A percentile compares a stretch with the other conserved stretches of the same genome.
phyloP scores from a whole-genome alignment of 2,797 vertebrate species.

The Rhinoraja longicauda region DNA sequence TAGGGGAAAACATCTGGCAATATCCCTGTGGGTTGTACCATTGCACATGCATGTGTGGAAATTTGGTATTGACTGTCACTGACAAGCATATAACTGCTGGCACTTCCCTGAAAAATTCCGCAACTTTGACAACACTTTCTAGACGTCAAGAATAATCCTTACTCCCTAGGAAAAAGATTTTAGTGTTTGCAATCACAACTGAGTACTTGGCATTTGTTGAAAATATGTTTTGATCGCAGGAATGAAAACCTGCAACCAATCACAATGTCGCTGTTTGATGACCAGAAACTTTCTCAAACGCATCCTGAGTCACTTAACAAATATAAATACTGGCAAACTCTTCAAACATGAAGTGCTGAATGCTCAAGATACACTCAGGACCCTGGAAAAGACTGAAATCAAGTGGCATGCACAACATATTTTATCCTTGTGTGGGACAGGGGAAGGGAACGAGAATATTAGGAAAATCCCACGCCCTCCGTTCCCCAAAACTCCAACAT shows the following conservation, averaged over 20 bases:
- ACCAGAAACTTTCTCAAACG: neutral
- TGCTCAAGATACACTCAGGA: neutral
- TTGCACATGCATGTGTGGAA: no score
- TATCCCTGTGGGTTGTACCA: no score
- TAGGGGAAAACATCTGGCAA: no score
- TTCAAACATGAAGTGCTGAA: neutral
- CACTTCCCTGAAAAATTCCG: neutral
- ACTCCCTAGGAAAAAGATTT: neutral
- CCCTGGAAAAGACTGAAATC: neutral
- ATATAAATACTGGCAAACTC: neutral
- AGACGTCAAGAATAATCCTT: neutral
- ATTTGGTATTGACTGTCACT: no score
- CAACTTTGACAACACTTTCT: neutral
- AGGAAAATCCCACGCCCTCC: no score
- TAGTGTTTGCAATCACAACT: neutral
- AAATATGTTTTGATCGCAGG: neutral
- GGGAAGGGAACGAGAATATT: no score
- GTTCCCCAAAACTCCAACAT: neutral
- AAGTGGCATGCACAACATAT: neutral
- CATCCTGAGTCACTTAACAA: neutral
- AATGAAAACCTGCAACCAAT: neutral
- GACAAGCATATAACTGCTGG: no score
- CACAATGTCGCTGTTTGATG: neutral
- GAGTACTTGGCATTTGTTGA: neutral
- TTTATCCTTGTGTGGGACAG: neutral